phyloP scores from a whole-genome alignment of 2,797 vertebrate species.

The Microctenopoma steveboyesi region DNA sequence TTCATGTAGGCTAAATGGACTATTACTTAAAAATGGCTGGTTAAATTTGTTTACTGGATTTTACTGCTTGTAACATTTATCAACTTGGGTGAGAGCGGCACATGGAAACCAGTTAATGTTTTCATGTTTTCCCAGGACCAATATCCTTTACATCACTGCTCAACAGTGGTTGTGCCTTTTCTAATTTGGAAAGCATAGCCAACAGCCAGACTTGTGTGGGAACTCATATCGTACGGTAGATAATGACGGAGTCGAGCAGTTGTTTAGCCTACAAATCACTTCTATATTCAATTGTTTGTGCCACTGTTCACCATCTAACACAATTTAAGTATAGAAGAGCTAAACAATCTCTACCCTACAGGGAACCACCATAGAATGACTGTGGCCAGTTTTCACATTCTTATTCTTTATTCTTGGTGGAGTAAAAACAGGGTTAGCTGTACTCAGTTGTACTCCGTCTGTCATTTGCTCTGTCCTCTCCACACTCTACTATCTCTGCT shows the following conservation, averaged over 20 bases:
- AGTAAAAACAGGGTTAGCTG: constrained; percentile 51
- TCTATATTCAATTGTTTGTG: constrained; percentile 24
- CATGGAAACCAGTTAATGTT: constrained; percentile 14
- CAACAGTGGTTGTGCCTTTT: constrained; percentile 3
- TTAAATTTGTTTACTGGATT: background rate
- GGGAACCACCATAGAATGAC: constrained; percentile 28
- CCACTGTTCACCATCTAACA: constrained; percentile 34
- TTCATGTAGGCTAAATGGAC: background rate
- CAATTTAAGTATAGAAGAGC: constrained; percentile 44
- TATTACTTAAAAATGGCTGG: background rate
- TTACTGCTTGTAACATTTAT: constrained; percentile 6
- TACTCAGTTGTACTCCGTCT: constrained; percentile 37
- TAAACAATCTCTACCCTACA: constrained; percentile 47
- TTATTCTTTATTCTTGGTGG: constrained; percentile 39
- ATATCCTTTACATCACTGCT: constrained; percentile 10
- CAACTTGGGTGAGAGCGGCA: background rate
- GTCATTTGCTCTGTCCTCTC: constrained; percentile 56
- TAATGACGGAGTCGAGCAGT: constrained; percentile 28
- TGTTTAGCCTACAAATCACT: constrained; percentile 35
- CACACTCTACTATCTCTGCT: constrained; percentile 43
- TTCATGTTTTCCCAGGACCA: constrained; percentile 21
- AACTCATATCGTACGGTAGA: constrained; percentile 7
- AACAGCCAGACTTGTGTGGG: background rate
- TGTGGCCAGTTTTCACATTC: constrained; percentile 17
- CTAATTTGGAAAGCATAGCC: background rate